Percentiles rank a stretch among this genome's conserved stretches.
Conservation (phyloP, 2,888 invertebrate species). For the Agapostemon virescens region DNA sequence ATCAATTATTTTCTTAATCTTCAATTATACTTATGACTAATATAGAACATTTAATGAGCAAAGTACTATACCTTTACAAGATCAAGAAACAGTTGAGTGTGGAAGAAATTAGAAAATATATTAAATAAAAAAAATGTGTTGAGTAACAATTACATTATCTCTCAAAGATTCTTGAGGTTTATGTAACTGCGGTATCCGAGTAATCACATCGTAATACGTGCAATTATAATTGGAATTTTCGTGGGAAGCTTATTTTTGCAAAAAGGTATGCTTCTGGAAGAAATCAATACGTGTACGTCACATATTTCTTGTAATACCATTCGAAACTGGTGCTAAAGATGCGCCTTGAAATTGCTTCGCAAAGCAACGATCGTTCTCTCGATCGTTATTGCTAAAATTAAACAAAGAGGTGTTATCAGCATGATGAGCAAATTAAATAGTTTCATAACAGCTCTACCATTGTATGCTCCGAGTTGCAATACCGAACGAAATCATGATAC, state of each 20-base stretch:
- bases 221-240: background rate
- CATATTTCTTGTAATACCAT: slow-evolving; percentile 23
- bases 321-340: slow-evolving; percentile 10
- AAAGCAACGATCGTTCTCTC: background rate
- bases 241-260: slow-evolving; percentile 7
- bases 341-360: slow-evolving; percentile 11
- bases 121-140: background rate
- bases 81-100: background rate
- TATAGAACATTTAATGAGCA: background rate
- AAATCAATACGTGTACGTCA: slow-evolving; percentile 35
- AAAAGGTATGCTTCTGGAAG: slow-evolving; percentile 18
- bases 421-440: background rate
- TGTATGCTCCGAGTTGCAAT: background rate
- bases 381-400: background rate
- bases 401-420: background rate
- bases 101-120: background rate
- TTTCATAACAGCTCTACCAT: background rate
- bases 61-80: slow-evolving; percentile 19
- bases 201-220: background rate
- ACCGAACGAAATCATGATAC: background rate
- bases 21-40: background rate
- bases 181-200: background rate
- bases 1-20: background rate
- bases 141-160: slow-evolving; percentile 13
- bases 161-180: slow-evolving; percentile 12